Conservation (phyloP, 2,888 invertebrate species). For the Lochmaea crataegi region DNA sequence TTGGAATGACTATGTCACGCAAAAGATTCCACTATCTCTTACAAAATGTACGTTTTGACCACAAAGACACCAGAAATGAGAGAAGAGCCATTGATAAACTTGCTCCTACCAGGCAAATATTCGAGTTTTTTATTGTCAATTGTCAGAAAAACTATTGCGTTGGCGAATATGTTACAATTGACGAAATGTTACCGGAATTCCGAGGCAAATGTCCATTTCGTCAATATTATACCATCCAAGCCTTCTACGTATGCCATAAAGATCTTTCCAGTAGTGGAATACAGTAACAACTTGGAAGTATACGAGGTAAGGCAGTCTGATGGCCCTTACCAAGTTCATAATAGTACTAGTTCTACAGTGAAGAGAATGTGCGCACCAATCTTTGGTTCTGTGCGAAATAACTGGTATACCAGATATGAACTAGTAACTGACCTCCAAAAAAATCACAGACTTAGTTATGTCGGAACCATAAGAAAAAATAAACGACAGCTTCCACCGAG, state of each 20-base stretch:
- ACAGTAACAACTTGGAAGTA: not conserved
- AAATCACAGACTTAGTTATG: too few species aligned
- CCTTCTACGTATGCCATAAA: too few species aligned
- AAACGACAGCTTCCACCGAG: too few species aligned
- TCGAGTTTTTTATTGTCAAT: not conserved
- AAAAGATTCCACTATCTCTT: not conserved
- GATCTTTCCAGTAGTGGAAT: not conserved
- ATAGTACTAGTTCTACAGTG: not conserved
- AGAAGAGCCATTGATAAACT: not conserved
- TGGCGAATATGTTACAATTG: not conserved
- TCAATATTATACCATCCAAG: not conserved
- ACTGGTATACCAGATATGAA: too few species aligned
- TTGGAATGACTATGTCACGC: not conserved
- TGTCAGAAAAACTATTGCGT: not conserved
- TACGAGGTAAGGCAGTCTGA: not conserved
- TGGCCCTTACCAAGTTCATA: not conserved
- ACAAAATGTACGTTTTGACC: not conserved
- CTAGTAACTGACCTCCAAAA: too few species aligned
- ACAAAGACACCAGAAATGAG: not conserved
- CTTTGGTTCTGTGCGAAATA: too few species aligned
- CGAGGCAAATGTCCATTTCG: not conserved
- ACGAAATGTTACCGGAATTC: not conserved
- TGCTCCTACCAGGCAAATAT: not conserved
- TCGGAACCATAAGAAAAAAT: too few species aligned
- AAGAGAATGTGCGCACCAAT: not conserved